Conservation (phyloP, 2,797 vertebrate species). For the Myripristis murdjan region DNA sequence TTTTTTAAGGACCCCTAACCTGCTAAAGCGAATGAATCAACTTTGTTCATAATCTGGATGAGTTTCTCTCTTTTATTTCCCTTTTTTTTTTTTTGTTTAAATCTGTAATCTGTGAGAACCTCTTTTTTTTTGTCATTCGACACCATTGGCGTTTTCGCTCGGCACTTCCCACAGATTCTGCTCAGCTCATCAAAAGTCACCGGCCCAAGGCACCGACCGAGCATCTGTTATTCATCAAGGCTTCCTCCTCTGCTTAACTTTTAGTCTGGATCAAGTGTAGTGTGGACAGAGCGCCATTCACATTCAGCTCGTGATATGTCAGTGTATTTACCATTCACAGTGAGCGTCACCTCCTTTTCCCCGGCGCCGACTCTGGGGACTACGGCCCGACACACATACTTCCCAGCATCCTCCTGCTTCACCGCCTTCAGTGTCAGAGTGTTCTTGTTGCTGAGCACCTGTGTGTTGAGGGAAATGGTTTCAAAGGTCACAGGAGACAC, state of each 20-base stretch:
- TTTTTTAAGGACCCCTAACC: not conserved
- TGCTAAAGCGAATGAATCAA: too few relatives aligned
- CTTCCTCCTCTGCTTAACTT: constrained; percentile 7
- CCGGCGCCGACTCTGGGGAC: constrained; percentile 92
- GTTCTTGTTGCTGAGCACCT: constrained; percentile 95
- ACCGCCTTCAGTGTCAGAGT: constrained; percentile 91
- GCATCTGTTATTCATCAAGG: not conserved
- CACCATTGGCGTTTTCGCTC: too few relatives aligned
- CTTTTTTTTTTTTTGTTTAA: too few relatives aligned
- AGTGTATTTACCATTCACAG: constrained; percentile 89
- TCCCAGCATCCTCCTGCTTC: constrained; percentile 93
- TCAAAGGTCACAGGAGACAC: constrained; percentile 16
- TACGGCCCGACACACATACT: constrained; percentile 93
- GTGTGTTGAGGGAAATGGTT: constrained; percentile 19
- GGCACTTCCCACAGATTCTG: too few relatives aligned
- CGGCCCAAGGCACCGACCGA: not conserved
- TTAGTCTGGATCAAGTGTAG: not conserved
- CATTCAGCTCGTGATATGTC: not conserved
- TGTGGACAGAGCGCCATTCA: constrained; percentile 9
- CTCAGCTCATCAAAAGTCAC: not conserved
- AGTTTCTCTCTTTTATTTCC: too few relatives aligned
- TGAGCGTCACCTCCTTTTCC: constrained; percentile 91
- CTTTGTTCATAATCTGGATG: too few relatives aligned
- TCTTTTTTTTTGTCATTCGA: too few relatives aligned
- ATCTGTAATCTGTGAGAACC: too few relatives aligned